Evolutionary conservation across 53 echinoderm and acorn worm genomes (phyloP).

Genomic region (Astropecten irregularis): DNA sequence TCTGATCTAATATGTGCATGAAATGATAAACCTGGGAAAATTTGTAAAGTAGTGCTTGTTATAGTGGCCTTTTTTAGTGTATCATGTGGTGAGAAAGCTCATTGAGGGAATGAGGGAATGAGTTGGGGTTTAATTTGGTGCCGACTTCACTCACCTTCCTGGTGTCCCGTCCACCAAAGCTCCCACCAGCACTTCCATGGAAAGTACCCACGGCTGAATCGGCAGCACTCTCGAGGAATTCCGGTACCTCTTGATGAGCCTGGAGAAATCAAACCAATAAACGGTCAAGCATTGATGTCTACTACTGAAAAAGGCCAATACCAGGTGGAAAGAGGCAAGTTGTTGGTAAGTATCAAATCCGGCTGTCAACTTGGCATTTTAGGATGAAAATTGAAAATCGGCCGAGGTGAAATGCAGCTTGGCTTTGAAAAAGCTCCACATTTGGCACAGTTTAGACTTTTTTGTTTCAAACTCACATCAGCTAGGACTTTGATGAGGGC

Average conservation of each 20-base stretch:
- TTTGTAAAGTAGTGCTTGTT: too few relatives aligned
- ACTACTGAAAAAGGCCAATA: too few relatives aligned
- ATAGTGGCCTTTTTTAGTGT: too few relatives aligned
- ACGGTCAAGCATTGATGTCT: too few relatives aligned
- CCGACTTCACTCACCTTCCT: constrained; percentile 70
- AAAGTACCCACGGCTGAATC: constrained; percentile 87
- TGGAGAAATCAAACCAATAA: constrained; percentile 9
- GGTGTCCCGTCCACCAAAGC: constrained; percentile 97
- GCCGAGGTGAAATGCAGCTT: background rate
- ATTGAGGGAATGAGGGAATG: background rate
- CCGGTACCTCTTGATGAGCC: constrained; percentile 96
- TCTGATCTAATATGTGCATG: too few relatives aligned
- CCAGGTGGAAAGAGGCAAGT: too few relatives aligned
- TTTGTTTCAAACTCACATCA: constrained; percentile 99
- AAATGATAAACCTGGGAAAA: too few relatives aligned
- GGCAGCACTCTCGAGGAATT: constrained; percentile 89
- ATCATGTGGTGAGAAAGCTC: too few relatives aligned
- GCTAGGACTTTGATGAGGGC: constrained; percentile 88
- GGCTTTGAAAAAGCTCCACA: background rate
- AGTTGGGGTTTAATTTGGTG: background rate
- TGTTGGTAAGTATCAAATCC: too few relatives aligned
- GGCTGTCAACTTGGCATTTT: too few relatives aligned
- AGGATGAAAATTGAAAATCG: background rate
- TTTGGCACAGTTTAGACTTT: too few relatives aligned
- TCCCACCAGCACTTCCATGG: constrained; percentile 89